phyloP scores from a whole-genome alignment of 1,140 invertebrate species.

The Diachasmimorpha longicaudata region DNA sequence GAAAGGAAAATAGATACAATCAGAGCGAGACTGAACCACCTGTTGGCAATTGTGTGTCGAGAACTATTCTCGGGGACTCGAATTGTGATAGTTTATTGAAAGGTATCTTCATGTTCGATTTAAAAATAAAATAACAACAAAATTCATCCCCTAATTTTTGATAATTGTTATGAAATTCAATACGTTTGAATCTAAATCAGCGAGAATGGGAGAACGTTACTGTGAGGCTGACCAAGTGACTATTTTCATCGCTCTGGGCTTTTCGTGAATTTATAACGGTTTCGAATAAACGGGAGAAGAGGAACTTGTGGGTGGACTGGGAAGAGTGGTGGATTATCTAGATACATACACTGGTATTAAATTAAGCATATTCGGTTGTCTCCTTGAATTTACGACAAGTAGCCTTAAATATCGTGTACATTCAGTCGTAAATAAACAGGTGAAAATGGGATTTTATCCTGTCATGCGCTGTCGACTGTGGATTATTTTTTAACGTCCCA shows the following conservation, averaged over 20 bases:
- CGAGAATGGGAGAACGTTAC: not conserved
- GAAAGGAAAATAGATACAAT: not conserved
- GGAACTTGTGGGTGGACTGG: not conserved
- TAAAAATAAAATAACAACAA: not conserved
- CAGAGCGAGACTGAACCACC: not conserved
- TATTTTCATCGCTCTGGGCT: constrained; percentile 18
- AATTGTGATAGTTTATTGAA: not conserved
- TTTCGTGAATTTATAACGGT: constrained; percentile 20
- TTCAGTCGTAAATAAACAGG: not conserved
- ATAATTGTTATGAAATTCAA: not conserved
- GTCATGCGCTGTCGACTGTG: not conserved
- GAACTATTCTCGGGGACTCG: not conserved
- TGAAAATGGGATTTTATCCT: not conserved
- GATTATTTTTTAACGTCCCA: not conserved
- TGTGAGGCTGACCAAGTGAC: constrained; percentile 14
- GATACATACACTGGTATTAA: not conserved
- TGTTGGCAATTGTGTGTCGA: not conserved
- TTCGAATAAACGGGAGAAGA: constrained; percentile 1
- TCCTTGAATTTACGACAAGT: not conserved
- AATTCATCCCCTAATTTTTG: not conserved
- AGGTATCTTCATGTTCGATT: not conserved
- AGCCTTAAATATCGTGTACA: not conserved
- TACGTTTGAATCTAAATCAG: not conserved
- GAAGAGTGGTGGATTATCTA: not conserved
- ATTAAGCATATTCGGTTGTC: not conserved